Conservation (phyloP, 2,113 vertebrate species). For the Aythya baeri region DNA sequence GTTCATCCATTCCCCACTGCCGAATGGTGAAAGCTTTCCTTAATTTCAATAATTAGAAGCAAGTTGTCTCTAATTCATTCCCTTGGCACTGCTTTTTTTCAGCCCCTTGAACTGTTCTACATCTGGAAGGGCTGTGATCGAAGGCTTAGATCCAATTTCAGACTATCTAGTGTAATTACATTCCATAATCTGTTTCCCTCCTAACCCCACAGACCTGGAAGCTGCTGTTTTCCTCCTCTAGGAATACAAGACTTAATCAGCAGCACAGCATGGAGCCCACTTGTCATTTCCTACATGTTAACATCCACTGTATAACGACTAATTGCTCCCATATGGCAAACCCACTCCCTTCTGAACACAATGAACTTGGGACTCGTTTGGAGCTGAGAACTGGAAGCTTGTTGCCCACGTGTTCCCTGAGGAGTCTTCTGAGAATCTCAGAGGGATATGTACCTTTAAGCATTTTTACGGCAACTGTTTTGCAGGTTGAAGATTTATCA, state of each 20-base stretch:
- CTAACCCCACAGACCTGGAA: constrained; percentile 27
- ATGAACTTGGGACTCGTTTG: neutral
- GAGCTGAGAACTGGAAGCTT: neutral
- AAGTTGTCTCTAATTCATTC: constrained; percentile 33
- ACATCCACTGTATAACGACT: neutral
- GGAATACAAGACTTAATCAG: constrained; percentile 11
- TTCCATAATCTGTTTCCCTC: constrained; percentile 12
- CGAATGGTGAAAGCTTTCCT: neutral
- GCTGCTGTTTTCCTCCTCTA: constrained; percentile 9
- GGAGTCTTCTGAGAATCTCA: neutral
- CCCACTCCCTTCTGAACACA: constrained; percentile 11
- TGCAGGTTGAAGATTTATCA: constrained; percentile 95
- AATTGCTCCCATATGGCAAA: constrained; percentile 6
- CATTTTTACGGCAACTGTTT: constrained; percentile 97
- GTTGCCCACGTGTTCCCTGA: neutral
- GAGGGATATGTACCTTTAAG: constrained; percentile 87
- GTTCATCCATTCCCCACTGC: neutral
- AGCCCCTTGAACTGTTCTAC: constrained; percentile 8
- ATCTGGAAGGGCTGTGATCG: constrained; percentile 9
- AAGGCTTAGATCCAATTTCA: constrained; percentile 31
- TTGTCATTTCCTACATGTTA: neutral
- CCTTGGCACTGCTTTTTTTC: neutral
- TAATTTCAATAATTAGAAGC: neutral
- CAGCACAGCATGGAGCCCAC: neutral
- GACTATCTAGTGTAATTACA: constrained; percentile 31